Conservation (phyloP, 2,797 vertebrate species). For the Netta rufina region DNA sequence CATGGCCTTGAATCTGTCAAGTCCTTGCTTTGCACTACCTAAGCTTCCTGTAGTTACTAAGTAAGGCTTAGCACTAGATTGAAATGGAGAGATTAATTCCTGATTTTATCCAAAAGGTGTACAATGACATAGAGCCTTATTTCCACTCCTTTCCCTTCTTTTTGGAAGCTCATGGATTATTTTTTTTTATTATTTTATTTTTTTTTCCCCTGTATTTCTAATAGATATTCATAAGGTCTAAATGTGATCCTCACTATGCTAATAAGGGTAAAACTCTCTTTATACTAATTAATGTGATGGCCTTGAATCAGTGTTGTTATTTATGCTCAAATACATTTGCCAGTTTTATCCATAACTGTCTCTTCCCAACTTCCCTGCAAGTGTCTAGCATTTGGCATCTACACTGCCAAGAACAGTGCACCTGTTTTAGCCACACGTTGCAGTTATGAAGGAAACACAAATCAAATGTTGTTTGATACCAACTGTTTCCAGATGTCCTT, state of each 20-base stretch:
- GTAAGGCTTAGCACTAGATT: background rate
- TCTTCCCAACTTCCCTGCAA: background rate
- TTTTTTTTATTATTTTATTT: background rate
- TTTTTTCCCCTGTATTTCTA: background rate
- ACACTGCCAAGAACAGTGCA: background rate
- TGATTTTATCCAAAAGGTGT: background rate
- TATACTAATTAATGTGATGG: background rate
- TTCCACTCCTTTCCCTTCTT: background rate
- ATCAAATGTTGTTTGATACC: background rate
- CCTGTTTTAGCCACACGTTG: background rate
- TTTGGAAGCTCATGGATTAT: background rate
- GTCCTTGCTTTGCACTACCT: background rate
- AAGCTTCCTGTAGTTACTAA: background rate
- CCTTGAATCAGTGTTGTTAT: background rate
- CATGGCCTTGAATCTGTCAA: background rate
- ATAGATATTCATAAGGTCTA: background rate
- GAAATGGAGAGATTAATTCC: background rate
- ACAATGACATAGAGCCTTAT: background rate
- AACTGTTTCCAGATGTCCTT: conserved; percentile 7
- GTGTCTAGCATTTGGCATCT: background rate
- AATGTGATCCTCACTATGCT: background rate
- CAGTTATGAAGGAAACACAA: background rate
- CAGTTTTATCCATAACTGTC: background rate
- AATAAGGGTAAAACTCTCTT: background rate
- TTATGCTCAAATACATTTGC: background rate